Conservation (phyloP, 1,140 invertebrate genomes). For the Scaptodrosophila lebanonensis region DNA sequence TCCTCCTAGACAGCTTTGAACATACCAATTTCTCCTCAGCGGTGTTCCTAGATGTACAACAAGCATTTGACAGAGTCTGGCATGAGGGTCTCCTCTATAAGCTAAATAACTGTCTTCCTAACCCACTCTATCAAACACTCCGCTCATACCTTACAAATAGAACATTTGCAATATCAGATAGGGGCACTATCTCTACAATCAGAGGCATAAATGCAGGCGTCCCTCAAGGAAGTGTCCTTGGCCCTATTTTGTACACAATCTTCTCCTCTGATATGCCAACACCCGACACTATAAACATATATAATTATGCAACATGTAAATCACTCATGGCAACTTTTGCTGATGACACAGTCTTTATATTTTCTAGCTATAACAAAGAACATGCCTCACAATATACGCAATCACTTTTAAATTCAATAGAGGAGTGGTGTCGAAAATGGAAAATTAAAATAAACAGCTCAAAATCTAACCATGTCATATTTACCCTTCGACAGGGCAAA, state of each 20-base stretch:
- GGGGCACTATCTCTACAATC: not conserved
- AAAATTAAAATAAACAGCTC: no score
- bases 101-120: constrained; percentile 1
- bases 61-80: constrained; percentile 21
- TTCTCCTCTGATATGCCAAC: constrained; percentile 23
- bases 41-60: not conserved
- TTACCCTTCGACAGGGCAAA: no score
- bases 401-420: no score
- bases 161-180: not conserved
- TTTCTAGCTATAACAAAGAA: no score
- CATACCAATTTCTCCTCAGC: not conserved
- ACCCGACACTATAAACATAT: no score
- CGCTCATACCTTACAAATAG: constrained; percentile 6
- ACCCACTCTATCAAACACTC: not conserved
- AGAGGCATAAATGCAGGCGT: constrained; percentile 4
- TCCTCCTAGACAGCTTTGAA: not conserved
- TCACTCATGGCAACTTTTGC: constrained; percentile 6
- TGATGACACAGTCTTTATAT: constrained; percentile 10
- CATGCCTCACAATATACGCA: no score
- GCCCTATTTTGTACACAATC: constrained; percentile 12
- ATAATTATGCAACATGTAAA: not conserved
- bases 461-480: no score
- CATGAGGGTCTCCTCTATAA: constrained; percentile 9
- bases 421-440: no score
- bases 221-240: constrained; percentile 25